Conservation (phyloP, 2,797 vertebrate genomes). For the Diplodus puntazzo region DNA sequence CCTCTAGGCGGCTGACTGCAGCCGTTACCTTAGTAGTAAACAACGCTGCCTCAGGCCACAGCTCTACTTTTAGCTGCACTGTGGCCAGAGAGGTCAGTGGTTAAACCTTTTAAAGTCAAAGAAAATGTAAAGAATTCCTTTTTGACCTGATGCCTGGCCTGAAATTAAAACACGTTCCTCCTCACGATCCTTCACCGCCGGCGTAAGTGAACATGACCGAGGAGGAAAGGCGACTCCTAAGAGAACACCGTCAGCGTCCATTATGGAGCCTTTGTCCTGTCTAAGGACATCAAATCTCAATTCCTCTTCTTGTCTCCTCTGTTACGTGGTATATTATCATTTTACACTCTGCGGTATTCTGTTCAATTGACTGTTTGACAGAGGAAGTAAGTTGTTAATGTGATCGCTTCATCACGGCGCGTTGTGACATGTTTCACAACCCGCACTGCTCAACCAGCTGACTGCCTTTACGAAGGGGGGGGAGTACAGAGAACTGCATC, state of each 20-base stretch:
- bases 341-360: background rate
- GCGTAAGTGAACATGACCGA: slow-evolving; percentile 2
- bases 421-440: slow-evolving; percentile 48
- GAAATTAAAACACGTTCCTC: slow-evolving; percentile 23
- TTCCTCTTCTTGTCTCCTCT: background rate
- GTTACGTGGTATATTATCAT: background rate
- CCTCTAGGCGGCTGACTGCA: background rate
- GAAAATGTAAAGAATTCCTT: slow-evolving; percentile 53
- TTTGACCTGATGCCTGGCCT: slow-evolving; percentile 24
- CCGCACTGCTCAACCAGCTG: slow-evolving; percentile 16
- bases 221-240: background rate
- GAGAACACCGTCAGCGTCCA: background rate
- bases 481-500: slow-evolving; percentile 14
- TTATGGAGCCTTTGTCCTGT: too few relatives aligned
- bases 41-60: slow-evolving; percentile 25
- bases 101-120: slow-evolving; percentile 28
- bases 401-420: background rate
- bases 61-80: slow-evolving; percentile 38
- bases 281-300: too few relatives aligned
- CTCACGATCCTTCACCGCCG: background rate
- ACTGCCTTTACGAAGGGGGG: slow-evolving; percentile 8
- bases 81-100: slow-evolving; percentile 44
- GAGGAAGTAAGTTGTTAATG: slow-evolving; percentile 10
- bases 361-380: background rate
- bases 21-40: slow-evolving; percentile 32